phyloP scores from a whole-genome alignment of 1,140 invertebrate genomes.

The Drosophila auraria region DNA sequence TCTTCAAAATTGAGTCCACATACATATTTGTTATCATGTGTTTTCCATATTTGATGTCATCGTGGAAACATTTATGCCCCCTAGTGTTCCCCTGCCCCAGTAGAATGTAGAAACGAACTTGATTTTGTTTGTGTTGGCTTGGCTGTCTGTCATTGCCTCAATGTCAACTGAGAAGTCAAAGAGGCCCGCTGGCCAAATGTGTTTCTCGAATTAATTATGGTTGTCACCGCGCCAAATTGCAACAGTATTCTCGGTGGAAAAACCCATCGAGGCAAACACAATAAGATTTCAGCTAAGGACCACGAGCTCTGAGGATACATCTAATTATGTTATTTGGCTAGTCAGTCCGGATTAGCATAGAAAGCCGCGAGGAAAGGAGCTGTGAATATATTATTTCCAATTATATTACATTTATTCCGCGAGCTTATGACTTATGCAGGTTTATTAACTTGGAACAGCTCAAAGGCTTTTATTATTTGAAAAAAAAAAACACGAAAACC shows the following conservation, averaged over 20 bases:
- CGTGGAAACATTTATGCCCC: slow-evolving; percentile 33
- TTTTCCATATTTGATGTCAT: slow-evolving; percentile 41
- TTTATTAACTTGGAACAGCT: neutral
- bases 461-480: no score
- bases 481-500: no score
- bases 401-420: neutral
- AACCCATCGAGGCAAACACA: slow-evolving; percentile 1
- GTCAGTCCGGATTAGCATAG: slow-evolving; percentile 26
- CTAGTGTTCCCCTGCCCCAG: neutral
- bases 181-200: slow-evolving; percentile 41
- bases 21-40: slow-evolving; percentile 21
- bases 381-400: neutral
- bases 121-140: slow-evolving; percentile 44
- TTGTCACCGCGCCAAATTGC: slow-evolving; percentile 56
- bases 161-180: slow-evolving; percentile 42
- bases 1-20: neutral
- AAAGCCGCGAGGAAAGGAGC: neutral
- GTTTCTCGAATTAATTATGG: slow-evolving; percentile 63
- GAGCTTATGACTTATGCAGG: neutral
- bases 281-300: slow-evolving; percentile 3
- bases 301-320: slow-evolving; percentile 15
- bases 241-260: slow-evolving; percentile 23
- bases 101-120: neutral
- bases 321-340: slow-evolving; percentile 28
- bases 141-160: slow-evolving; percentile 42